phyloP scores from a whole-genome alignment of 2,888 invertebrate species.

The Polydrusus pterygomalis region DNA sequence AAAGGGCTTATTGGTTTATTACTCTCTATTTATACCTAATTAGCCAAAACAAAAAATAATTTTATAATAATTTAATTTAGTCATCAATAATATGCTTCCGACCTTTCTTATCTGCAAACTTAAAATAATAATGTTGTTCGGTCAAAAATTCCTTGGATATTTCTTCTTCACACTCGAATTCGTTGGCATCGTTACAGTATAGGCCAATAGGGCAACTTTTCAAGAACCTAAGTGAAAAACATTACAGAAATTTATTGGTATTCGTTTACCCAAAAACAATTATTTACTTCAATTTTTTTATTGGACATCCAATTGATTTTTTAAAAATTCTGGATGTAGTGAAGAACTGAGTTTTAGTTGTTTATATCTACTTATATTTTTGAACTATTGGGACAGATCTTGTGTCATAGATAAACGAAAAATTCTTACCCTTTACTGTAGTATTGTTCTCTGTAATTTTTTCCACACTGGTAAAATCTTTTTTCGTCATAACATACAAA shows the following conservation, averaged over 20 bases:
- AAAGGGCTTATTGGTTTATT: too few relatives aligned
- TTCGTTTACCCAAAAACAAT: too few relatives aligned
- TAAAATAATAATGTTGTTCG: slow-evolving; percentile 21
- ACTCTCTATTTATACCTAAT: too few relatives aligned
- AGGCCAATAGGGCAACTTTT: slow-evolving; percentile 60
- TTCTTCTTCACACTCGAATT: slow-evolving; percentile 60
- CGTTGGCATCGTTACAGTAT: slow-evolving; percentile 58
- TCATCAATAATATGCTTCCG: slow-evolving; percentile 48
- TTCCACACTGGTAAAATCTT: slow-evolving; percentile 59
- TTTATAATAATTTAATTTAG: slow-evolving; percentile 13
- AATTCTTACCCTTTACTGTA: slow-evolving; percentile 50
- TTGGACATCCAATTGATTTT: too few relatives aligned
- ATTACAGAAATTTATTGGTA: slow-evolving; percentile 1
- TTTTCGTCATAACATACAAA: slow-evolving; percentile 58
- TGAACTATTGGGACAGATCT: too few relatives aligned
- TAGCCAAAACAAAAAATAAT: neutral
- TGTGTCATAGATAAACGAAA: too few relatives aligned
- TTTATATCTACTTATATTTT: too few relatives aligned
- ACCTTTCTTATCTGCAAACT: slow-evolving; percentile 38
- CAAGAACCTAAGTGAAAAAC: slow-evolving; percentile 29
- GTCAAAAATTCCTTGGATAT: slow-evolving; percentile 51
- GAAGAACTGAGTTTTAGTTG: too few relatives aligned
- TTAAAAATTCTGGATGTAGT: too few relatives aligned
- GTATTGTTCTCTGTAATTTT: slow-evolving; percentile 52
- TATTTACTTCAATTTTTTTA: too few relatives aligned